Evolutionary conservation across 1,140 invertebrate genomes (phyloP).

Genomic region (Panagrolaimus sp.): DNA sequence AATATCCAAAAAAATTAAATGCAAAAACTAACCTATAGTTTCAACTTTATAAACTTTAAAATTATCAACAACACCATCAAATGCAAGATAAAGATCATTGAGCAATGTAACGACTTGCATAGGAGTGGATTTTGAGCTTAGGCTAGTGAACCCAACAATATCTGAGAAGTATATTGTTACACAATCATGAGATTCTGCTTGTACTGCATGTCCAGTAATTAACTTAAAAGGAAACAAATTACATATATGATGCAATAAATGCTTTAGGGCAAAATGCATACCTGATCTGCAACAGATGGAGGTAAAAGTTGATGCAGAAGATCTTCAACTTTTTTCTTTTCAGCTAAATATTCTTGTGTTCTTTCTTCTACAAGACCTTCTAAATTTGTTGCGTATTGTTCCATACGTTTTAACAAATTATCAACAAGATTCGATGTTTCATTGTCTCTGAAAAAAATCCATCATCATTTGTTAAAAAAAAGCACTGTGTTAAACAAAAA

Average conservation of each 20-base stretch:
- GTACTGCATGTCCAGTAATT: constrained; percentile 55
- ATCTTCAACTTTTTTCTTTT: constrained; percentile 93
- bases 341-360: constrained; percentile 88
- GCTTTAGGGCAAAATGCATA: too few relatives aligned
- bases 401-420: constrained; percentile 91
- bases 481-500: too few relatives aligned
- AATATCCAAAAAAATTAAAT: too few relatives aligned
- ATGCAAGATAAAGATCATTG: constrained; percentile 91
- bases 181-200: constrained; percentile 58
- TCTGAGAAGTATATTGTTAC: constrained; percentile 73
- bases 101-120: constrained; percentile 86
- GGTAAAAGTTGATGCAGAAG: constrained; percentile 87
- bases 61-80: constrained; percentile 90
- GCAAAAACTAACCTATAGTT: constrained; percentile 42
- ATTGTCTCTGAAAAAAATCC: constrained; percentile 56
- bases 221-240: constrained; percentile 18
- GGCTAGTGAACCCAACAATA: constrained; percentile 86
- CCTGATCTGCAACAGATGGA: constrained; percentile 61
- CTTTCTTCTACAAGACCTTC: constrained; percentile 88
- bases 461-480: too few relatives aligned
- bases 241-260: too few relatives aligned
- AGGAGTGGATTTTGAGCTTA: constrained; percentile 84
- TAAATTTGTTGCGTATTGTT: constrained; percentile 94
- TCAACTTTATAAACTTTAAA: constrained; percentile 94
- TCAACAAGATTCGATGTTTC: constrained; percentile 85